Evolutionary conservation across 2,888 invertebrate genomes (phyloP).

Genomic region (Psococerastis gibbosa): DNA sequence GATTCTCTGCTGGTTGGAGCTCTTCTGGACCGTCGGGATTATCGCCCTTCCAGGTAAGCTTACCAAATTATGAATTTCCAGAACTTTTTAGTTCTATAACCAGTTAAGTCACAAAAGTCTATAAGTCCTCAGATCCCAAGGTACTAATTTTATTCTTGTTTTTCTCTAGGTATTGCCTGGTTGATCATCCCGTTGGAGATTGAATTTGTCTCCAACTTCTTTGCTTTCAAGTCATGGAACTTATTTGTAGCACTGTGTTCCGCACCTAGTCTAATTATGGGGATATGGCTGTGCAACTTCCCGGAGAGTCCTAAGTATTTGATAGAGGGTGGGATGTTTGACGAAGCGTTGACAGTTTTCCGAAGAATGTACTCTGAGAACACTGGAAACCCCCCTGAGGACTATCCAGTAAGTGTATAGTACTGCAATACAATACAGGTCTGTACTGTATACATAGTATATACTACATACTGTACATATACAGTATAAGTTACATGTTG

Average conservation of each 20-base stretch:
- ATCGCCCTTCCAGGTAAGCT: constrained; percentile 51
- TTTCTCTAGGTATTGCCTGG: constrained; percentile 50
- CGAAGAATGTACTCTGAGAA: constrained; percentile 49
- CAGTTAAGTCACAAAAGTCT: no score
- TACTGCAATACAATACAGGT: no score
- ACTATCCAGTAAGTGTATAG: constrained; percentile 44
- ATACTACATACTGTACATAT: no score
- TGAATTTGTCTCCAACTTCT: constrained; percentile 33
- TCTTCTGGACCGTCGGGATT: constrained; percentile 67
- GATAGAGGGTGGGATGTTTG: constrained; percentile 58
- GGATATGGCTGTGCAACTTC: constrained; percentile 50
- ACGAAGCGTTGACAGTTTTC: constrained; percentile 49
- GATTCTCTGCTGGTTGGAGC: constrained; percentile 68
- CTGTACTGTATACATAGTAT: no score
- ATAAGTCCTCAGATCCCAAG: no score
- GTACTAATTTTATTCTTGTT: no score
- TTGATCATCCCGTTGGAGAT: constrained; percentile 51
- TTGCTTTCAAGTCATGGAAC: constrained; percentile 63
- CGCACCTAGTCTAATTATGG: constrained; percentile 45
- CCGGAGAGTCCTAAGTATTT: constrained; percentile 71
- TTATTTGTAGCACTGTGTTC: constrained; percentile 59
- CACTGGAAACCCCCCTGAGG: constrained; percentile 46
- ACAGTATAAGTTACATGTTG: no score
- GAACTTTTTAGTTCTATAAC: no score
- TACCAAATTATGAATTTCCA: no score